Percentiles rank a stretch among this genome's conserved stretches.
Conservation (phyloP, 92 coral and sea anemone genomes). For the Palythoa grandis region DNA sequence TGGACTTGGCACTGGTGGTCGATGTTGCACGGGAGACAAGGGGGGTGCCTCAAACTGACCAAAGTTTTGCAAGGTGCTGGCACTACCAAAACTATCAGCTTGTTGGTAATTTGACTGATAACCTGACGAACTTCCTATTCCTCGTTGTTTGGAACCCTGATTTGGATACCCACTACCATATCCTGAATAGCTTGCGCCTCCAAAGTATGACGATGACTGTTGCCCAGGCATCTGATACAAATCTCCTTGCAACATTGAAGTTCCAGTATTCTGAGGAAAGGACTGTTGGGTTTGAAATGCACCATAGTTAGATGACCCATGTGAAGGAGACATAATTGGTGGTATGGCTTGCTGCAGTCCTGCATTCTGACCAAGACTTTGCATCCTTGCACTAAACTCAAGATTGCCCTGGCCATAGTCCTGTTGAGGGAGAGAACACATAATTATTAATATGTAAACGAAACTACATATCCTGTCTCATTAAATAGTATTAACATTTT, state of each 20-base stretch:
- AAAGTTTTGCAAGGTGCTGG: constrained; percentile 12
- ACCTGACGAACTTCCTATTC: constrained; percentile 1
- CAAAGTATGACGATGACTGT: constrained; percentile 45
- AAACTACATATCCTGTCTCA: too few relatives aligned
- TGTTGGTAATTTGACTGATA: constrained; percentile 41
- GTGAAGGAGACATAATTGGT: constrained; percentile 37
- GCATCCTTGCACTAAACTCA: constrained; percentile 43
- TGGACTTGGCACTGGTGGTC: constrained; percentile 23
- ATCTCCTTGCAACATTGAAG: constrained; percentile 67
- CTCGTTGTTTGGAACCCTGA: constrained; percentile 24
- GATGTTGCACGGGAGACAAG: constrained; percentile 37
- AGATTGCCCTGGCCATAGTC: constrained; percentile 33
- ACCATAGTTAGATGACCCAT: constrained; percentile 21
- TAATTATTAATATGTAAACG: too few relatives aligned
- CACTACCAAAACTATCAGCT: constrained; percentile 29
- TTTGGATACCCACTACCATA: constrained; percentile 34
- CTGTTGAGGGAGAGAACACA: not conserved
- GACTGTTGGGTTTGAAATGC: constrained; percentile 31
- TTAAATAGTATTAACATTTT: too few relatives aligned
- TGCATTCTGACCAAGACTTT: constrained; percentile 35
- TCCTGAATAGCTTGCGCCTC: constrained; percentile 14
- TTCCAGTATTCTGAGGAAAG: constrained; percentile 60
- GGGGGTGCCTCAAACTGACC: constrained; percentile 47
- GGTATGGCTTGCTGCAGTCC: constrained; percentile 35
- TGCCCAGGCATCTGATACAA: constrained; percentile 59